These are phyloP conservation scores for Redunca redunca DNA, from an alignment of 2,113 vertebrate species.

Conservation along the genomic window DNA sequence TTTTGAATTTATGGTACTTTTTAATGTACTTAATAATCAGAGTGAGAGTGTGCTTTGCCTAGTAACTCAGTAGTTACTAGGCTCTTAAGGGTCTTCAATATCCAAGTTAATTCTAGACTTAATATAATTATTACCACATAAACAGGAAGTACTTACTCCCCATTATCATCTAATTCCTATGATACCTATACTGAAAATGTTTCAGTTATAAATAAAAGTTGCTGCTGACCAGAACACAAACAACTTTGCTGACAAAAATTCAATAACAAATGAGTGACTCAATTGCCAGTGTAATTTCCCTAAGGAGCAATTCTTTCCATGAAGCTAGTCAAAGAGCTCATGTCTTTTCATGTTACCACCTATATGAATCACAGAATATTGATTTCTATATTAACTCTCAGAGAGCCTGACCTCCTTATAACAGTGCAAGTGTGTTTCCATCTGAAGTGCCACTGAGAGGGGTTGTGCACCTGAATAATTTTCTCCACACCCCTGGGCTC, in stretches of 20 bases:
- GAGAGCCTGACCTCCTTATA: neutral
- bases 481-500: neutral
- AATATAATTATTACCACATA: neutral
- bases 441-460: neutral
- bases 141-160: neutral
- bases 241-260: constrained; percentile 25
- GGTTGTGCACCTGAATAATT: neutral
- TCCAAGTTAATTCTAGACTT: neutral
- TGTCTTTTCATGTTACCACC: rapidly evolving
- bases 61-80: neutral
- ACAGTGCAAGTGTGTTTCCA: neutral
- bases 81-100: neutral
- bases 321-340: rapidly evolving
- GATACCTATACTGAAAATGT: neutral
- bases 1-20: neutral
- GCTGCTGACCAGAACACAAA: constrained; percentile 53
- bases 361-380: rapidly evolving
- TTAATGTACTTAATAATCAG: neutral
- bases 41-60: neutral
- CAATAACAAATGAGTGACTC: constrained; percentile 27
- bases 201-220: constrained; percentile 62
- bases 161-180: constrained; percentile 44
- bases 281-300: constrained; percentile 70
- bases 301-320: neutral
- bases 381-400: rapidly evolving